These are phyloP conservation scores for Willisornis vidua DNA, from an alignment of 2,113 vertebrate species.

Conservation along the genomic window DNA sequence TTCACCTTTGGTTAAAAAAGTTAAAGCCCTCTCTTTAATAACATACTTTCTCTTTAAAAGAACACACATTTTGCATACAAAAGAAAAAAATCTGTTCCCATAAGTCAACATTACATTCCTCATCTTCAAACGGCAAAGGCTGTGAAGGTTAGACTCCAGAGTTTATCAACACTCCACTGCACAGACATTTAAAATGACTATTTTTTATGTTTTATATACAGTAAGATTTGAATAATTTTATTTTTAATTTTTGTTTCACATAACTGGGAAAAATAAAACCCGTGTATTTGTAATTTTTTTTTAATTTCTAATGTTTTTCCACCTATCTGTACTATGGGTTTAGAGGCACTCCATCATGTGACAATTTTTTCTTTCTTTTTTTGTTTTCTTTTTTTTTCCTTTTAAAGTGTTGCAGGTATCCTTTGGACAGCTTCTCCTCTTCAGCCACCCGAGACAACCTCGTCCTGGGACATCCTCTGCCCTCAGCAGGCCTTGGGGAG, in stretches of 20 bases:
- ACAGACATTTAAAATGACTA: constrained; percentile 72
- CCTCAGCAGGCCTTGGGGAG: constrained; percentile 89
- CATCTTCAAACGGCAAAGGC: constrained; percentile 75
- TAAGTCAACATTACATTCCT: constrained; percentile 80
- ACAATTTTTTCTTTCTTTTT: neutral
- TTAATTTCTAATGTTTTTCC: constrained; percentile 18
- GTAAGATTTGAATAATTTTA: constrained; percentile 74
- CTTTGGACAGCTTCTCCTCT: constrained; percentile 66
- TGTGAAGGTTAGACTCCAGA: constrained; percentile 73
- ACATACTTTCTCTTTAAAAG: constrained; percentile 80
- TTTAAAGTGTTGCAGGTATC: constrained; percentile 73
- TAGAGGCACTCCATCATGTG: constrained; percentile 80
- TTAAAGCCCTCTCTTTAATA: constrained; percentile 86
- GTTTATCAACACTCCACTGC: constrained; percentile 73
- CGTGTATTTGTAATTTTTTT: constrained; percentile 42
- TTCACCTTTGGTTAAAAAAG: constrained; percentile 89
- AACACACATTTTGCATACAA: constrained; percentile 81
- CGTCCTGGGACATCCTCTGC: neutral
- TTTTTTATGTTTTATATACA: constrained; percentile 62
- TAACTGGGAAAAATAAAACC: constrained; percentile 77
- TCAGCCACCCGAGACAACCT: neutral
- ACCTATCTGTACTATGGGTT: constrained; percentile 67
- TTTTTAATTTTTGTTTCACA: constrained; percentile 72
- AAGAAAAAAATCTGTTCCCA: constrained; percentile 77
- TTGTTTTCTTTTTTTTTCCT: neutral